Evolutionary conservation across 2,113 vertebrate genomes (phyloP).

Genomic region (Phaethon lepturus): DNA sequence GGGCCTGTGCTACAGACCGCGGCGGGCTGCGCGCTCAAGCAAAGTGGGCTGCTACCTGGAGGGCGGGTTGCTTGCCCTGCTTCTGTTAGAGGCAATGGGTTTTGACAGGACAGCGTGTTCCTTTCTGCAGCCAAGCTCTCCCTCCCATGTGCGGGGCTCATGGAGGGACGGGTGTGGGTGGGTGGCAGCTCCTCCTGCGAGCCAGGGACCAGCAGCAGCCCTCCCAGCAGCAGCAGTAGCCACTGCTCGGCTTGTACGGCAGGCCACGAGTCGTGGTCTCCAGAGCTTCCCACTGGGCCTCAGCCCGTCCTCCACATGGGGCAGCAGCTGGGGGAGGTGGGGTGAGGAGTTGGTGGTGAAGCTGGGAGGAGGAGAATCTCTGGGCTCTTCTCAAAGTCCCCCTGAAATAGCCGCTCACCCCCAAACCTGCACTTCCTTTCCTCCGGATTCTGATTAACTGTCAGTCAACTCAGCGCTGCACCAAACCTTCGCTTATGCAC

Average conservation of each 20-base stretch:
- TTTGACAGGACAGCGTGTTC: neutral
- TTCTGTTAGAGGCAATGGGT: neutral
- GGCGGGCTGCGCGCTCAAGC: rapidly evolving
- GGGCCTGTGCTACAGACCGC: neutral
- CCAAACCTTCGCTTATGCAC: neutral
- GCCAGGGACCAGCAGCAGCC: neutral
- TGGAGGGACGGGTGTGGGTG: neutral
- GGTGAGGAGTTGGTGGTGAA: neutral
- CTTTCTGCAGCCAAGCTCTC: neutral
- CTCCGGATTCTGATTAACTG: neutral
- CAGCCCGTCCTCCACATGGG: neutral
- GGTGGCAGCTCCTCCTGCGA: neutral
- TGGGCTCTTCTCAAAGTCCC: neutral
- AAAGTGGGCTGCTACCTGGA: neutral
- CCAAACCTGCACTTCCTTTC: neutral
- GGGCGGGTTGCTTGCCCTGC: neutral
- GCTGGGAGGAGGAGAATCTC: neutral
- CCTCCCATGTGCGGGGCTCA: rapidly evolving
- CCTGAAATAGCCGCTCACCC: neutral
- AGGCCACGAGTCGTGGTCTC: neutral
- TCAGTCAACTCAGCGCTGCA: neutral
- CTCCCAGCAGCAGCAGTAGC: neutral
- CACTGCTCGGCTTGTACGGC: neutral
- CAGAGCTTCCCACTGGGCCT: neutral
- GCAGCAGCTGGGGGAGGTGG: neutral